These are phyloP conservation scores for Corydoras maculifer DNA, from an alignment of 2,113 vertebrate genomes.

Conservation along the genomic window DNA sequence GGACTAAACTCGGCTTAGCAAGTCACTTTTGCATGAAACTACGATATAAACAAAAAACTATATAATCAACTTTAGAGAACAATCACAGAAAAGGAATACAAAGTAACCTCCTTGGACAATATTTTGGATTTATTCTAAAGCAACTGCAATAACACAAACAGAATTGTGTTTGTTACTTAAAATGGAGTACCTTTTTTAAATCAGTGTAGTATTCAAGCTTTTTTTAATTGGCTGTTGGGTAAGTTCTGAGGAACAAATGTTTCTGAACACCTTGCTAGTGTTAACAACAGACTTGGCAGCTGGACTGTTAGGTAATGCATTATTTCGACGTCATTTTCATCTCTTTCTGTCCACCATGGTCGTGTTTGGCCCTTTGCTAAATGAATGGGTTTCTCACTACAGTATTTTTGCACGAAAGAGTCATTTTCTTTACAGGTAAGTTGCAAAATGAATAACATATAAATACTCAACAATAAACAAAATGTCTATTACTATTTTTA, in stretches of 20 bases:
- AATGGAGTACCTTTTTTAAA: background rate
- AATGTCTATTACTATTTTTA: too few species aligned
- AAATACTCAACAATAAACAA: background rate
- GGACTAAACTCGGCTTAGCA: too few species aligned
- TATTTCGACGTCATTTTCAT: slow-evolving; percentile 76
- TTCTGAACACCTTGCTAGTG: slow-evolving; percentile 67
- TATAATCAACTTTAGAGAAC: too few species aligned
- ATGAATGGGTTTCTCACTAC: slow-evolving; percentile 74
- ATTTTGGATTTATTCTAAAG: too few species aligned
- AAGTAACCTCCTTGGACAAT: too few species aligned
- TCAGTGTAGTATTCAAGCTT: background rate
- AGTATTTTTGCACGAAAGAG: slow-evolving; percentile 76
- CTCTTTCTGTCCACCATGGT: slow-evolving; percentile 72
- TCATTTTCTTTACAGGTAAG: slow-evolving; percentile 86
- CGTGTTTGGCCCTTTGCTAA: slow-evolving; percentile 75
- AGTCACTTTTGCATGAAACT: too few species aligned
- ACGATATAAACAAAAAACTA: too few species aligned
- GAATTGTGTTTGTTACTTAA: background rate
- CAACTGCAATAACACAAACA: too few species aligned
- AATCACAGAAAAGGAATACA: too few species aligned
- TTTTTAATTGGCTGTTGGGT: background rate
- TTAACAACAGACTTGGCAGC: slow-evolving; percentile 75
- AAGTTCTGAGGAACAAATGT: slow-evolving; percentile 44
- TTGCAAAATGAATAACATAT: slow-evolving; percentile 2
- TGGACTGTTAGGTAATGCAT: slow-evolving; percentile 63